Evolutionary conservation across 2,888 invertebrate species (phyloP).

Genomic region (Euspilapteryx auroguttella): DNA sequence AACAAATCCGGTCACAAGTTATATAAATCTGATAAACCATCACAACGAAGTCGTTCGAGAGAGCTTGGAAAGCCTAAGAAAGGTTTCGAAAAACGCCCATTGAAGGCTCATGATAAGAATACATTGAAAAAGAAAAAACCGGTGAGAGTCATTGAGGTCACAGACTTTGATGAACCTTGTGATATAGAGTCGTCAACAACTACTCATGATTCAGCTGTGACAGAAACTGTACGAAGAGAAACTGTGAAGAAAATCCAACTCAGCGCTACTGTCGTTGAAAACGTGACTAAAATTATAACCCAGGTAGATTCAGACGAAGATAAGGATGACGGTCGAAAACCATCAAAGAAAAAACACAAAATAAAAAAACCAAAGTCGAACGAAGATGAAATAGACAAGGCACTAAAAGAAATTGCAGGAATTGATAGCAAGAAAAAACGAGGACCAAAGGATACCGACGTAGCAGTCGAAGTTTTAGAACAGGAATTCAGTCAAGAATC

Average conservation of each 20-base stretch:
- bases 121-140: slow-evolving; percentile 34
- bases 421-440: slow-evolving; percentile 35
- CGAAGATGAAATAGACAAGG: slow-evolving; percentile 44
- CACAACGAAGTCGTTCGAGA: slow-evolving; percentile 30
- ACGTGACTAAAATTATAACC: slow-evolving; percentile 11
- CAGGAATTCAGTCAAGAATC: too few relatives aligned
- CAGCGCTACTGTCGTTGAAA: slow-evolving; percentile 26
- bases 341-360: slow-evolving; percentile 38
- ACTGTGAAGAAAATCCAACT: slow-evolving; percentile 26
- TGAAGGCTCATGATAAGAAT: slow-evolving; percentile 32
- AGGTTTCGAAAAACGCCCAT: slow-evolving; percentile 27
- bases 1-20: slow-evolving; percentile 3
- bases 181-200: slow-evolving; percentile 9
- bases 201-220: neutral
- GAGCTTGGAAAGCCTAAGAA: slow-evolving; percentile 31
- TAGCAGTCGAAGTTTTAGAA: too few relatives aligned
- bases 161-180: slow-evolving; percentile 33
- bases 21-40: slow-evolving; percentile 13
- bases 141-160: slow-evolving; percentile 40
- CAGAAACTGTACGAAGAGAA: slow-evolving; percentile 10
- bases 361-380: slow-evolving; percentile 27
- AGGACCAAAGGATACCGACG: slow-evolving; percentile 4
- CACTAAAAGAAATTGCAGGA: slow-evolving; percentile 46
- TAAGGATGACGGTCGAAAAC: slow-evolving; percentile 21
- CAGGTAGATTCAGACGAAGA: slow-evolving; percentile 11